A percentile compares a stretch with the other conserved stretches of the same genome.
These are phyloP conservation scores for Serripes groenlandicus DNA, from an alignment of 2,888 invertebrate species.

Conservation along the genomic window DNA sequence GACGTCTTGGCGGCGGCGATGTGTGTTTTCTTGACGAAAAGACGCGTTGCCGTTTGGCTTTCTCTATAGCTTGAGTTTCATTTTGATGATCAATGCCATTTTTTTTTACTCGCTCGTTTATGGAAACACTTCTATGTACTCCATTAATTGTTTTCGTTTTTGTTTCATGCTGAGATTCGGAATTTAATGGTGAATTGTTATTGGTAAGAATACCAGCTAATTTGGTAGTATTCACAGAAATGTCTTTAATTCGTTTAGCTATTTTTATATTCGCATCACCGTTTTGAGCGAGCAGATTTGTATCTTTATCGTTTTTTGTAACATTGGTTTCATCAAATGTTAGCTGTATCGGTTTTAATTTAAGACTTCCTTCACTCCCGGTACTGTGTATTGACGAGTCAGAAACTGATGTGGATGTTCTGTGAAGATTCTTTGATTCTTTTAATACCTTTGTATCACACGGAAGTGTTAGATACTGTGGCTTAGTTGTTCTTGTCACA, in stretches of 20 bases:
- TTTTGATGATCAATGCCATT: not conserved
- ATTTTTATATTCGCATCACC: slow-evolving; percentile 1
- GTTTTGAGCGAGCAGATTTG: not conserved
- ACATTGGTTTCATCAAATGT: not conserved
- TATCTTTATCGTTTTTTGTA: not conserved
- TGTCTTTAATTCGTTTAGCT: not conserved
- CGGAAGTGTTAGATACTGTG: slow-evolving; percentile 1
- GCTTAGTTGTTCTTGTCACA: not conserved
- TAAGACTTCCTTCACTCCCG: slow-evolving; percentile 4
- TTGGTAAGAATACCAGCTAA: not conserved
- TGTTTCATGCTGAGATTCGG: not conserved
- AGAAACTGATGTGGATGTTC: not conserved
- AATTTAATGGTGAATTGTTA: not conserved
- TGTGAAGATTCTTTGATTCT: not conserved
- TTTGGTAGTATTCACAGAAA: not conserved
- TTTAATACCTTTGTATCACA: not conserved
- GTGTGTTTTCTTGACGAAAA: not conserved
- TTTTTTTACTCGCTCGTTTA: not conserved
- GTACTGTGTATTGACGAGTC: slow-evolving; percentile 8
- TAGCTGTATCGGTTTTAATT: slow-evolving; percentile 3
- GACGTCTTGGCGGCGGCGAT: slow-evolving; percentile 12
- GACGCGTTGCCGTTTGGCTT: not conserved
- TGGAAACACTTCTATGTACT: slow-evolving; percentile 7
- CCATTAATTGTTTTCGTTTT: not conserved
- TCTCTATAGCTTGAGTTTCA: not conserved